These are phyloP conservation scores for Venturia canescens DNA, from an alignment of 1,140 invertebrate genomes.

Conservation along the genomic window DNA sequence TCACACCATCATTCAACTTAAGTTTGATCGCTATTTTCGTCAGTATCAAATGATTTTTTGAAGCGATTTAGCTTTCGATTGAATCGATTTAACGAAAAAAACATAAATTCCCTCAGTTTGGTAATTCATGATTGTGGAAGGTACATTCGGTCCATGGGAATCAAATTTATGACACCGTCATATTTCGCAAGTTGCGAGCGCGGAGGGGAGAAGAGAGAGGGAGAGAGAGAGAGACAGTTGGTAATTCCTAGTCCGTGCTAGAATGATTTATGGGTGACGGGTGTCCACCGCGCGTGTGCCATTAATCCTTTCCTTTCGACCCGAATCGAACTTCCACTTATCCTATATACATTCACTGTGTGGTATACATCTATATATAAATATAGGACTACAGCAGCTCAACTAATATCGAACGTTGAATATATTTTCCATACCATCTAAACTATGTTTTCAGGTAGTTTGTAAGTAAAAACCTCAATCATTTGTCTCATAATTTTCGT, in stretches of 20 bases:
- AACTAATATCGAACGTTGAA: background rate
- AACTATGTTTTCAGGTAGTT: background rate
- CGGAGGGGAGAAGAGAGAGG: background rate
- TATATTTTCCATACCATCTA: background rate
- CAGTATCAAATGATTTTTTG: too few species aligned
- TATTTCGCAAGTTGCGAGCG: constrained; percentile 74
- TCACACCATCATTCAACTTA: too few species aligned
- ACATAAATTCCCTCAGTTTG: too few species aligned
- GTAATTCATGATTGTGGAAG: too few species aligned
- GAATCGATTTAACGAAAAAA: too few species aligned
- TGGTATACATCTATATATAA: background rate
- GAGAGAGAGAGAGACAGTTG: constrained; percentile 58
- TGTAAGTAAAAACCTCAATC: background rate
- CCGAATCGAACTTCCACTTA: constrained; percentile 74
- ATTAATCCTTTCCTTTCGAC: constrained; percentile 76
- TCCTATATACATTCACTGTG: constrained; percentile 28
- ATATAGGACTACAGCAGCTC: background rate
- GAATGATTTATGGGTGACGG: constrained; percentile 74
- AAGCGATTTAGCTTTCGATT: too few species aligned
- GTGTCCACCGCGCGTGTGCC: constrained; percentile 72
- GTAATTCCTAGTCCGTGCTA: constrained; percentile 74
- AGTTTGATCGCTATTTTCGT: too few species aligned
- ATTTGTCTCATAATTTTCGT: background rate
- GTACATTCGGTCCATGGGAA: constrained; percentile 63
- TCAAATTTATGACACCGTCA: constrained; percentile 76